Base-by-base conservation (phyloP, 1,140 invertebrate genomes). In the Diuraphis noxia region DNA sequence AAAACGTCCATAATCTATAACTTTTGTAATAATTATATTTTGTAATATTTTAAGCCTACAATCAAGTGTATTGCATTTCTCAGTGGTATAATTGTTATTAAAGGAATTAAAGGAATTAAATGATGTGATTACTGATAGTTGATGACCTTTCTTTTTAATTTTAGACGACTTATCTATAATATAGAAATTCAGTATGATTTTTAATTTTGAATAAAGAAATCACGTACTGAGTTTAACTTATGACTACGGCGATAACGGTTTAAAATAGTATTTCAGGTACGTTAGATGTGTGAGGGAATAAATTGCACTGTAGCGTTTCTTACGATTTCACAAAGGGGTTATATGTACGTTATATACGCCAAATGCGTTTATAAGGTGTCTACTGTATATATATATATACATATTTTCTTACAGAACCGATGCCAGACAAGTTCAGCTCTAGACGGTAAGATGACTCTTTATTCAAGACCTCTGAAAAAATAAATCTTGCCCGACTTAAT, bases 401-500 rank as follows among this genome's bases (percentile, higher is more conserved):
- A 17, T 41, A 40, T 72, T 63, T 40, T 34, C 13, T 63, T 63
- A 88, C 25, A 19, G 13, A n/a, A 2, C 40, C 25, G 88, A 90
- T 52, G 77, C 88, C 72, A 43, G 88, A 90, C 88, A 77, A 79
- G 40, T 90, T 43, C 88, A 46, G 46, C 41, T n/a, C 23, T 52
- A 79, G 19, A 46, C 63, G 21, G 88, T 89, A 79, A 77, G 41
- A 43, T 79, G 41, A 89, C 30, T 79, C 88, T 36, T 34, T 43
- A 72, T 40, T 72, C 49, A 72, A 88, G 63, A 43, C 40, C 21
- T 49, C 52, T 49, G 89, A 38, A 81, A 81, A 91, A 91, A 91
- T 82, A 91, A 91, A 91, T 91, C 89, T 82, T 34, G 4, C 30
- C 43, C 43, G 77, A 52, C 63, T 90, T 90, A 43, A 90, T 36